Evolutionary conservation across 1,140 invertebrate species (phyloP).

Genomic region (Neelides sp.): DNA sequence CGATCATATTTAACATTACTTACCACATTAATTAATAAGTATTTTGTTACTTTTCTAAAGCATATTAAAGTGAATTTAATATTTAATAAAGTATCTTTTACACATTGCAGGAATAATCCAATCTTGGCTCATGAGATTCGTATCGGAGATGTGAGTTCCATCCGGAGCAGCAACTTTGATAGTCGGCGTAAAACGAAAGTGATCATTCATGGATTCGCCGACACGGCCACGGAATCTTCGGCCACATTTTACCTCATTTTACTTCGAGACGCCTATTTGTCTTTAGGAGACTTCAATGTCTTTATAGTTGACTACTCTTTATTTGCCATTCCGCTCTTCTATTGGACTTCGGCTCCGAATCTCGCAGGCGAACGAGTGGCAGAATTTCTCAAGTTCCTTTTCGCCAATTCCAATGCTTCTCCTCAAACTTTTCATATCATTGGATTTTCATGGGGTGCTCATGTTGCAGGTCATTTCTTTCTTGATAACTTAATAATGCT

Average conservation of each 20-base stretch:
- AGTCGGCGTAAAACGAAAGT: slow-evolving; percentile 20
- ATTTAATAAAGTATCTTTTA: too few relatives aligned
- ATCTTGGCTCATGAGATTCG: slow-evolving; percentile 25
- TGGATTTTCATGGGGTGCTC: slow-evolving; percentile 25
- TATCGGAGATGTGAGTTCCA: slow-evolving; percentile 14
- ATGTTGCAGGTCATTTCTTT: slow-evolving; percentile 3
- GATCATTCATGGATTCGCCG: slow-evolving; percentile 25
- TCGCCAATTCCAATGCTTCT: neutral
- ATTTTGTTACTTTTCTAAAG: too few relatives aligned
- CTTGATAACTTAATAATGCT: too few relatives aligned
- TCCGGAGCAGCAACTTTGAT: slow-evolving; percentile 25
- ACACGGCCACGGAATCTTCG: slow-evolving; percentile 21
- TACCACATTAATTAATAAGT: too few relatives aligned
- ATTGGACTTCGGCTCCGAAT: slow-evolving; percentile 20
- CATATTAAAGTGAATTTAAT: too few relatives aligned
- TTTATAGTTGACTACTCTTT: slow-evolving; percentile 26
- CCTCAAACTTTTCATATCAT: slow-evolving; percentile 23
- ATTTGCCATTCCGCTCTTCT: slow-evolving; percentile 14
- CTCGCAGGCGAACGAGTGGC: slow-evolving; percentile 15
- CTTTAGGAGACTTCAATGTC: slow-evolving; percentile 23
- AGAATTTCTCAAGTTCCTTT: slow-evolving; percentile 22
- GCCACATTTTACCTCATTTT: slow-evolving; percentile 15
- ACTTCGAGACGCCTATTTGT: slow-evolving; percentile 19
- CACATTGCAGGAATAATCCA: slow-evolving; percentile 24
- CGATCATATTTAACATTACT: too few relatives aligned